Conservation (phyloP, 2,113 vertebrate genomes). For the Takifugu flavidus region DNA sequence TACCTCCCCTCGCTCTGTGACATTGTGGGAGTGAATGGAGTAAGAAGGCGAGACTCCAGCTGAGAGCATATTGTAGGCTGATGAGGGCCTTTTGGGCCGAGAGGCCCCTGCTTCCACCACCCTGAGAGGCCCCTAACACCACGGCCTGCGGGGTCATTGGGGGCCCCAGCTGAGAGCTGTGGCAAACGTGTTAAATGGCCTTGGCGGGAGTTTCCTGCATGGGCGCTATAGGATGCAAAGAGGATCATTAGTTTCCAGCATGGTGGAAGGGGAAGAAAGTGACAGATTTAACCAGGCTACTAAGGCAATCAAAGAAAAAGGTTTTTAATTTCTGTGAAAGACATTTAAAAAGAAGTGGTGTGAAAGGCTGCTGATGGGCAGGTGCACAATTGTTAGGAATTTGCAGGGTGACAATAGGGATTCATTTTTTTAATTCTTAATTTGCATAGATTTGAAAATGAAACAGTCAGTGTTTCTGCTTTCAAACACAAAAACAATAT, state of each 20-base stretch:
- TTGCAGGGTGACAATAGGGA: slow-evolving; percentile 8
- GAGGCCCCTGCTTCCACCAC: slow-evolving; percentile 55
- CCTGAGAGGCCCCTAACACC: slow-evolving; percentile 70
- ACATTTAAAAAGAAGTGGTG: slow-evolving; percentile 41
- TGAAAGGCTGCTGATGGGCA: slow-evolving; percentile 49
- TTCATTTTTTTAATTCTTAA: slow-evolving; percentile 8
- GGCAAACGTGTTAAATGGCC: slow-evolving; percentile 72
- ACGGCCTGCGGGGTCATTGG: slow-evolving; percentile 67
- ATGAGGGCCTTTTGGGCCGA: slow-evolving; percentile 64
- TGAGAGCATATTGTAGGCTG: slow-evolving; percentile 73
- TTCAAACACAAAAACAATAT: slow-evolving; percentile 47
- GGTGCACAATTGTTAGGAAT: slow-evolving; percentile 61
- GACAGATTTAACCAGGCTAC: slow-evolving; percentile 74
- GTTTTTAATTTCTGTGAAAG: slow-evolving; percentile 68
- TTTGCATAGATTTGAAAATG: slow-evolving; percentile 16
- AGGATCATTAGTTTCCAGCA: slow-evolving; percentile 76
- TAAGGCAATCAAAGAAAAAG: slow-evolving; percentile 72
- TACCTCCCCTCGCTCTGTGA: slow-evolving; percentile 65
- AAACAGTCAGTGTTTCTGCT: slow-evolving; percentile 27
- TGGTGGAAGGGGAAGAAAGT: slow-evolving; percentile 74
- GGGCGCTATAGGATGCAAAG: slow-evolving; percentile 56
- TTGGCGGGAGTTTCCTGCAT: slow-evolving; percentile 71
- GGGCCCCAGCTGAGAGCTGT: slow-evolving; percentile 68
- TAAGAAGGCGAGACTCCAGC: slow-evolving; percentile 70
- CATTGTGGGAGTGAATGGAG: slow-evolving; percentile 75